Evolutionary conservation across 2,797 vertebrate genomes (phyloP).

Genomic region (Sphenodon punctatus): DNA sequence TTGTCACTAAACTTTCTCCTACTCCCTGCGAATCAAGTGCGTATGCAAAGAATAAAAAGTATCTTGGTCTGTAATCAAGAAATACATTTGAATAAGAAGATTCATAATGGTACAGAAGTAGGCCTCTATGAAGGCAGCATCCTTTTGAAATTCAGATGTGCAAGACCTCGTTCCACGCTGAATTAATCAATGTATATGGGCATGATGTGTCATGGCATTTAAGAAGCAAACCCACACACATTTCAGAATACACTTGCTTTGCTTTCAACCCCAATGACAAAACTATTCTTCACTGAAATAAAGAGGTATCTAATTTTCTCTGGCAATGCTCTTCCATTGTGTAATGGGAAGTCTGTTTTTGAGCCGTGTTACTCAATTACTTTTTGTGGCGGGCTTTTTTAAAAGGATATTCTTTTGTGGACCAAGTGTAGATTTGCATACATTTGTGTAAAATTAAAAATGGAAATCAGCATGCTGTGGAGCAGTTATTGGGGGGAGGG

Average conservation of each 20-base stretch:
- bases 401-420: no score
- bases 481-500: no score
- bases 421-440: no score
- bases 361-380: background rate
- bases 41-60: rapidly evolving
- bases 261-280: background rate
- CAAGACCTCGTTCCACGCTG: rapidly evolving
- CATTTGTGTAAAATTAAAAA: no score
- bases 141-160: background rate
- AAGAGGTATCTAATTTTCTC: background rate
- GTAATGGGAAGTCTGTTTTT: background rate
- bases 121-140: background rate
- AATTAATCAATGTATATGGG: rapidly evolving
- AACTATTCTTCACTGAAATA: rapidly evolving
- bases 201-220: background rate
- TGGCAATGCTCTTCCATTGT: background rate
- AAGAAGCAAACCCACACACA: background rate
- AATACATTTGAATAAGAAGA: background rate
- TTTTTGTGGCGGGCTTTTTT: no score
- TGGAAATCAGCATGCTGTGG: no score
- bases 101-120: background rate
- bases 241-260: background rate
- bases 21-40: background rate
- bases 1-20: background rate
- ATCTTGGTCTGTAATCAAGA: background rate